Conservation (phyloP, 2,888 invertebrate species). For the Oscheius sp. region DNA sequence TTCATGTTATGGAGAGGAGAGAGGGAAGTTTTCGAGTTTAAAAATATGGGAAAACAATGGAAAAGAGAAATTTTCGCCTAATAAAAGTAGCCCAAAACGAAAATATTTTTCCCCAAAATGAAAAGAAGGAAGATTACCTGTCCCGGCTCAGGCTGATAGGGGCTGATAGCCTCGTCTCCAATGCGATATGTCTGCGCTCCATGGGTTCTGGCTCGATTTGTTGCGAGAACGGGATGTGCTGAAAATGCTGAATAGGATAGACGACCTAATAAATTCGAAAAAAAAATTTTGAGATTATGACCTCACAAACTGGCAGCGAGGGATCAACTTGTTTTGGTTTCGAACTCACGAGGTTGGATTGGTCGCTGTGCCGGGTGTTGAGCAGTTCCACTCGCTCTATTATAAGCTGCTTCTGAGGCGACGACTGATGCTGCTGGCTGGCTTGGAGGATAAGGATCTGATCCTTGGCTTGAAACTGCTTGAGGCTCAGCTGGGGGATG, state of each 20-base stretch:
- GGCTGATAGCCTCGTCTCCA: neutral
- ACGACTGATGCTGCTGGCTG: too few relatives aligned
- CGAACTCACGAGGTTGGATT: neutral
- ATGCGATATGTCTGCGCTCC: neutral
- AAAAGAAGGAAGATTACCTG: too few relatives aligned
- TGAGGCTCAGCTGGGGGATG: neutral
- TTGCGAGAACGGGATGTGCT: too few relatives aligned
- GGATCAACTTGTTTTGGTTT: neutral
- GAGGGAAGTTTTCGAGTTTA: too few relatives aligned
- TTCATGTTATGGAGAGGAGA: too few relatives aligned
- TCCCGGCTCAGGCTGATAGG: constrained; percentile 16
- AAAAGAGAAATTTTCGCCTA: too few relatives aligned
- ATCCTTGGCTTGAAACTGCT: neutral
- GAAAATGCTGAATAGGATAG: too few relatives aligned
- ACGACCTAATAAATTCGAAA: neutral
- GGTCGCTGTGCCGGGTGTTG: neutral
- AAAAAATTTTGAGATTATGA: neutral
- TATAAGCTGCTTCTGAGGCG: too few relatives aligned
- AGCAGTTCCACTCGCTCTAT: constrained; percentile 4
- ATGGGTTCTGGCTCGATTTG: neutral
- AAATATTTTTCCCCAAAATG: too few relatives aligned
- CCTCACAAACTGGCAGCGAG: neutral
- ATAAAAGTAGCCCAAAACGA: too few relatives aligned
- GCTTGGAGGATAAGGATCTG: neutral
- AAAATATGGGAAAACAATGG: too few relatives aligned